These are phyloP conservation scores for Sternarchorhynchus goeldii DNA, from an alignment of 2,797 vertebrate genomes.

Conservation along the genomic window DNA sequence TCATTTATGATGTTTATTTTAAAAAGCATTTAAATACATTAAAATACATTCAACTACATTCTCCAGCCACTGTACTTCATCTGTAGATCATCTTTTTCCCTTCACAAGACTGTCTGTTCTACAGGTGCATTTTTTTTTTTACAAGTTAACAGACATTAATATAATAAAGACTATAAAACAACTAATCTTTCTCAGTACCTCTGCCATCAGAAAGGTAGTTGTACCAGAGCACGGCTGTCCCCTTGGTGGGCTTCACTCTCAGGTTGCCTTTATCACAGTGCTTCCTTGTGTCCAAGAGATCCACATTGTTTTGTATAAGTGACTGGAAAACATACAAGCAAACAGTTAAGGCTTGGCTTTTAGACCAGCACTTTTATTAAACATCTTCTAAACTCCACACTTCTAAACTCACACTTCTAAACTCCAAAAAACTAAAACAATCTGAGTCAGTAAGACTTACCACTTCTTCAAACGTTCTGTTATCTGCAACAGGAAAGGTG, in stretches of 20 bases:
- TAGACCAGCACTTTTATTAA: neutral
- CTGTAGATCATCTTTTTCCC: neutral
- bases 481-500: constrained; percentile 97
- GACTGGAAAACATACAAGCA: constrained; percentile 75
- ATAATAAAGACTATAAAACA: neutral
- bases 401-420: too few relatives aligned
- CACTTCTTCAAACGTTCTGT: constrained; percentile 97
- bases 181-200: constrained; percentile 73
- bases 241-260: constrained; percentile 90
- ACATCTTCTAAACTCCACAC: too few relatives aligned
- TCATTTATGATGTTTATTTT: too few relatives aligned
- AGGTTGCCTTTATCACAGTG: constrained; percentile 96
- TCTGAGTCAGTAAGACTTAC: constrained; percentile 72
- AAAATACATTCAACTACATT: too few relatives aligned
- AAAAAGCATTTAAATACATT: too few relatives aligned
- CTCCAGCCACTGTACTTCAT: too few relatives aligned
- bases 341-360: neutral
- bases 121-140: too few relatives aligned
- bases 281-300: constrained; percentile 94
- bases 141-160: neutral
- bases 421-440: neutral
- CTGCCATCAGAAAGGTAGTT: constrained; percentile 96
- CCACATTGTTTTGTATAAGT: constrained; percentile 92
- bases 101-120: too few relatives aligned
- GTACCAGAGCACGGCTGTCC: constrained; percentile 98